Conservation (phyloP, 2,797 vertebrate species). For the Craterocephalus amniculus region DNA sequence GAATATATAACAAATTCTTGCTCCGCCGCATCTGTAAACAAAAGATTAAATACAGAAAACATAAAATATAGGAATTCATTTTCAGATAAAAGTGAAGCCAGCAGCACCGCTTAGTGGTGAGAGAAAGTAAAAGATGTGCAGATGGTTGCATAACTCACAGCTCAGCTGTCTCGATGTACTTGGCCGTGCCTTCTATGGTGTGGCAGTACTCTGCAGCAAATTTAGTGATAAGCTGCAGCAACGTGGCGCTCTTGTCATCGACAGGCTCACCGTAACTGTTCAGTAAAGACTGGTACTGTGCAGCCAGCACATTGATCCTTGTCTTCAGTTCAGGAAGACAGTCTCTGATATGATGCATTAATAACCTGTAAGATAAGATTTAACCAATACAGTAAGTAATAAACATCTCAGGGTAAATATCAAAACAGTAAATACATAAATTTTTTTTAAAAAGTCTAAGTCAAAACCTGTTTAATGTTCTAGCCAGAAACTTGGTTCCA, state of each 20-base stretch:
- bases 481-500: conserved; percentile 95
- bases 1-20: conserved; percentile 98
- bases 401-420: not conserved
- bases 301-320: conserved; percentile 94
- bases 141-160: conserved; percentile 85
- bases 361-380: conserved; percentile 78
- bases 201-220: conserved; percentile 98
- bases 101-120: conserved; percentile 38
- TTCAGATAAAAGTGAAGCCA: not conserved
- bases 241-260: conserved; percentile 93
- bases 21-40: conserved; percentile 90
- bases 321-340: conserved; percentile 98
- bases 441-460: not conserved
- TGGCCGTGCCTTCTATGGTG: conserved; percentile 98
- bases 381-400: not conserved
- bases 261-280: conserved; percentile 96
- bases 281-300: conserved; percentile 96
- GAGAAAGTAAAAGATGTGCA: not conserved
- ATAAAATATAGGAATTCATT: not conserved
- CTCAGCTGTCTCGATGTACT: conserved; percentile 97
- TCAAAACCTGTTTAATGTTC: conserved; percentile 93
- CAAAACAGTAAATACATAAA: not conserved
- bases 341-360: conserved; percentile 99
- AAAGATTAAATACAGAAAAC: not conserved
- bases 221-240: conserved; percentile 98